A percentile compares a stretch with the other conserved stretches of the same genome.
Conservation (phyloP, 2,113 vertebrate species). For the Alethe diademata region DNA sequence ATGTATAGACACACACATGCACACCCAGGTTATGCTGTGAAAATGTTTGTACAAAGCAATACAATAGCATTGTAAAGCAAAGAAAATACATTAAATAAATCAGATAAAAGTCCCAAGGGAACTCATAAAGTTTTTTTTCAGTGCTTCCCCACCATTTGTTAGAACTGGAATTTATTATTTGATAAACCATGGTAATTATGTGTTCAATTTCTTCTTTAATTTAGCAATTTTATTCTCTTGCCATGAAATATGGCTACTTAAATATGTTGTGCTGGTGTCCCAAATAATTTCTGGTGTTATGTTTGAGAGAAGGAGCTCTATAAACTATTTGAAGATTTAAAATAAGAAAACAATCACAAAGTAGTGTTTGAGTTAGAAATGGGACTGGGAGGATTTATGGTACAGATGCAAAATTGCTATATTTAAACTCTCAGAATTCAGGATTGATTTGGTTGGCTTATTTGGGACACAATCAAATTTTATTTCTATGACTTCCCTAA, state of each 20-base stretch:
- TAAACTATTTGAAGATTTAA: background rate
- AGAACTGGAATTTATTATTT: background rate
- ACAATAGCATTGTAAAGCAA: background rate
- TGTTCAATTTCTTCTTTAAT: background rate
- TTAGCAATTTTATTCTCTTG: background rate
- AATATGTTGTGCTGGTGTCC: background rate
- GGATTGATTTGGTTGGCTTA: background rate
- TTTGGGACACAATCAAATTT: background rate
- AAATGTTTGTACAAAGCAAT: background rate
- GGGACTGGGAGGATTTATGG: background rate
- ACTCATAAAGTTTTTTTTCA: background rate
- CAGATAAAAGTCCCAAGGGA: background rate
- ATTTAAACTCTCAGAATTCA: background rate
- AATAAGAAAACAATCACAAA: background rate
- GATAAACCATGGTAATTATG: background rate
- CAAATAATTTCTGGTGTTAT: background rate
- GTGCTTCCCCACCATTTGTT: background rate
- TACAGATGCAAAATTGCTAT: background rate
- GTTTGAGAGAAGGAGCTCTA: background rate
- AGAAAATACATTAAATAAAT: background rate
- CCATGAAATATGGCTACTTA: background rate
- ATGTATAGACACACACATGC: rapidly evolving
- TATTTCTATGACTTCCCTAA: background rate
- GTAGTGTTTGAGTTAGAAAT: background rate
- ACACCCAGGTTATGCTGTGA: background rate